Evolutionary conservation across 2,888 invertebrate species (phyloP), one percentile per base, ranked within the genome.

Genomic region (Apamea crenata): DNA sequence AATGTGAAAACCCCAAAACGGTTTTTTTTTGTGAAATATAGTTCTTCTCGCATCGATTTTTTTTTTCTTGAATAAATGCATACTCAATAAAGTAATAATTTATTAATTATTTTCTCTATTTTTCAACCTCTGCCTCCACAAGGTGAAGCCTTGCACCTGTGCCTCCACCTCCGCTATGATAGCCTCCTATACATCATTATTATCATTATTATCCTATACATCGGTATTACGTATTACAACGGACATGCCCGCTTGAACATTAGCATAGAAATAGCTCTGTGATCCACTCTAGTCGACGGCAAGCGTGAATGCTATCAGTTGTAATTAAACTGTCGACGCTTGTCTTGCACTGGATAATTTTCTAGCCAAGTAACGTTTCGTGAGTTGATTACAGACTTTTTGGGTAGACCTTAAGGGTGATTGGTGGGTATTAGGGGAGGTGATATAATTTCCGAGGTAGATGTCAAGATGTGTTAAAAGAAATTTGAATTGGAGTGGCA

Each of bases 251-350:
- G 76, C 71, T 77, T 74, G 66, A 53, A 74, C 74, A 89, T 90
- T 88, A 85, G 85, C 89, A 89, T 89, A 89, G 87, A 90, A 87
- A 89, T 90, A 89, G 85, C 80, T 83, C 77, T 77, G 84, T 84
- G 83, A 88, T 87, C 90, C 85, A 89, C 87, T 85, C 82, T 84
- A 82, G 80, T 40, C 82, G 68, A 77, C 86, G 82, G 75, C 74
- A 81, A 89, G 81, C 88, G 88, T 88, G 90, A 90, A 90, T 89
- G 87, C 89, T 91, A 90, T 91, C 90, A 88, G 77, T 88, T 81
- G 90, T 91, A 91, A 92, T 92, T 91, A 92, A 90, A 87, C 90
- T 91, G 92, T 91, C 92, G 81, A 56, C 88, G 85, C 88, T 78
- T 86, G 88, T 89, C 86, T 88, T 65, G 78, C 61, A 70, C 73